Evolutionary conservation across 2,797 vertebrate species (phyloP).

Genomic region (Anguilla marmorata): DNA sequence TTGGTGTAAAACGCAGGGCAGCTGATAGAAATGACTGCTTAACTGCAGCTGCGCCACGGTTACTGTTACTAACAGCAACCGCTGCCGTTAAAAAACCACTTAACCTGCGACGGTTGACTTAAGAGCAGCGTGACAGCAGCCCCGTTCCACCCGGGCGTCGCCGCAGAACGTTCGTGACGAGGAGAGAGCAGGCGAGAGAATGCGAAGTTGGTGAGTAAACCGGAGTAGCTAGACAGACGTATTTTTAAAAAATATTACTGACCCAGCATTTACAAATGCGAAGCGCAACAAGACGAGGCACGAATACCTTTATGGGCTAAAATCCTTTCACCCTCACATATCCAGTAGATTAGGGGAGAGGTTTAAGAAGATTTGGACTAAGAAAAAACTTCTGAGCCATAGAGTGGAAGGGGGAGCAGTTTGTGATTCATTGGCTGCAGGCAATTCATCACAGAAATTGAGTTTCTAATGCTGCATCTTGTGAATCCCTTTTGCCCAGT

Average conservation of each 20-base stretch:
- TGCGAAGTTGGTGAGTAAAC: slow-evolving; percentile 64
- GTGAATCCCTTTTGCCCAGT: slow-evolving; percentile 99
- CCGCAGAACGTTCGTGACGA: slow-evolving; percentile 15
- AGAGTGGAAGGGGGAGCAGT: slow-evolving; percentile 73
- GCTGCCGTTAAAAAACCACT: not conserved
- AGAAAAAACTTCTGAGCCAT: slow-evolving; percentile 87
- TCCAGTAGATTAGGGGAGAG: slow-evolving; percentile 98
- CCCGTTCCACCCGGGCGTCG: slow-evolving; percentile 43
- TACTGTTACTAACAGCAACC: not conserved
- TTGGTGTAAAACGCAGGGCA: not conserved
- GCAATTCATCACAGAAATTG: slow-evolving; percentile 99
- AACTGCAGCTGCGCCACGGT: not conserved
- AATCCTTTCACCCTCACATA: slow-evolving; percentile 99
- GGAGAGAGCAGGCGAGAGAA: slow-evolving; percentile 43
- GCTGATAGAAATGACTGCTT: not conserved
- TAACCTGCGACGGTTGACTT: not conserved
- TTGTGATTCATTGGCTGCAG: slow-evolving; percentile 99
- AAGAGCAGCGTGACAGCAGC: not conserved
- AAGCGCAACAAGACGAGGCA: slow-evolving; percentile 94
- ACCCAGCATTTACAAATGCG: slow-evolving; percentile 98
- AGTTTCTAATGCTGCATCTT: slow-evolving; percentile 99
- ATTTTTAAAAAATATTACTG: slow-evolving; percentile 97
- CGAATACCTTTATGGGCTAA: slow-evolving; percentile 95
- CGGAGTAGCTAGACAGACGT: slow-evolving; percentile 67
- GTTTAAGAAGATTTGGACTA: slow-evolving; percentile 98